Conservation (phyloP, 2,888 invertebrate genomes). For the Germaria angustata region DNA sequence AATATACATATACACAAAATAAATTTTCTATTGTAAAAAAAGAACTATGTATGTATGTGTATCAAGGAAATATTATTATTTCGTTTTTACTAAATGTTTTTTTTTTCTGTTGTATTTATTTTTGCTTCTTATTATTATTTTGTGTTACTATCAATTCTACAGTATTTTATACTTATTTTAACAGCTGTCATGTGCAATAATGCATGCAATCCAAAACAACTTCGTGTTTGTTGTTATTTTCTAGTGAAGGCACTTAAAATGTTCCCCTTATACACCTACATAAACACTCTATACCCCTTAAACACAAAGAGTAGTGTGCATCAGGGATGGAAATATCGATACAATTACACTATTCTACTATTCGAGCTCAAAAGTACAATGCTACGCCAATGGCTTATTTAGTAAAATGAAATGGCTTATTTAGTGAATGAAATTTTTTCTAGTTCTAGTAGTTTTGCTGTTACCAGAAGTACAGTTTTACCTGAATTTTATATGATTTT, state of each 20-base stretch:
- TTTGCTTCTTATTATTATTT: too few relatives aligned
- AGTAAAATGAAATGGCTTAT: too few relatives aligned
- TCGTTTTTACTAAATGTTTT: slow-evolving; percentile 19
- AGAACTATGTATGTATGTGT: too few relatives aligned
- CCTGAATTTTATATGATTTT: too few relatives aligned
- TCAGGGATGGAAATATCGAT: neutral
- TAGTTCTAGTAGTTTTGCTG: too few relatives aligned
- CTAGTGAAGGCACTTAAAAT: slow-evolving; percentile 30
- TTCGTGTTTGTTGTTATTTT: slow-evolving; percentile 17
- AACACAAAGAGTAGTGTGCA: neutral
- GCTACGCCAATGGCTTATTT: too few relatives aligned
- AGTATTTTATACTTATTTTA: slow-evolving; percentile 52
- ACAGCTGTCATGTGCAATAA: slow-evolving; percentile 63
- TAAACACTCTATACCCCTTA: too few relatives aligned
- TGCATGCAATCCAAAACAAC: slow-evolving; percentile 50
- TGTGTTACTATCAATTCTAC: slow-evolving; percentile 45
- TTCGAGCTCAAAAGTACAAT: too few relatives aligned
- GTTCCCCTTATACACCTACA: neutral
- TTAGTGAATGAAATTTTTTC: too few relatives aligned
- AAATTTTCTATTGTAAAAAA: slow-evolving; percentile 11
- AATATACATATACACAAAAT: neutral
- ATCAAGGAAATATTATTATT: neutral
- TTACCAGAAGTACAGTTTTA: too few relatives aligned
- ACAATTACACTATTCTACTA: too few relatives aligned
- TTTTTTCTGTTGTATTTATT: slow-evolving; percentile 9